These are phyloP conservation scores for Calcarius ornatus DNA, from an alignment of 2,113 vertebrate genomes.

Conservation along the genomic window DNA sequence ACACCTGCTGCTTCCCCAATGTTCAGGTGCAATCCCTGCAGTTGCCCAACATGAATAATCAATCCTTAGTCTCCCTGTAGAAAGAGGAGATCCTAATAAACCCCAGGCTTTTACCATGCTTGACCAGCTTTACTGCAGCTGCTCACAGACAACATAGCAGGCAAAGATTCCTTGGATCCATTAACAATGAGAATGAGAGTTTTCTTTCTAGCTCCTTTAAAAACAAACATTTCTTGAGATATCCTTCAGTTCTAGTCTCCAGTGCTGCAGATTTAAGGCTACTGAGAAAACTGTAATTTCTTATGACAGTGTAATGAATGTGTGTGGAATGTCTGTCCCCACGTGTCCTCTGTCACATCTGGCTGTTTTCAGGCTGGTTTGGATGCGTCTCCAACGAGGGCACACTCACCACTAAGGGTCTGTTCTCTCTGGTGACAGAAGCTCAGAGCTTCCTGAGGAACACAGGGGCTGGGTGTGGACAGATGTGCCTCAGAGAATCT, in stretches of 20 bases:
- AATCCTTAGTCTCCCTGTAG: not conserved
- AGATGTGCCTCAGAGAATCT: not conserved
- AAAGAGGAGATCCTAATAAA: not conserved
- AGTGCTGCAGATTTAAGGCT: not conserved
- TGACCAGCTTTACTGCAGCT: not conserved
- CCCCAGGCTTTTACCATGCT: not conserved
- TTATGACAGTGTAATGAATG: not conserved
- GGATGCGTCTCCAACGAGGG: not conserved
- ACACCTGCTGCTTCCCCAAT: not conserved
- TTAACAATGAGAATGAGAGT: not conserved
- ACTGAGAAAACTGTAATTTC: not conserved
- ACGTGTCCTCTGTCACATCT: not conserved
- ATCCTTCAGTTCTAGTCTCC: not conserved
- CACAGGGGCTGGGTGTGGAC: not conserved
- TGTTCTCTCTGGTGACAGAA: not conserved
- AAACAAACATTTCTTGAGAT: not conserved
- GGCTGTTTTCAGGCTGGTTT: not conserved
- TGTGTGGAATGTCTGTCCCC: not conserved
- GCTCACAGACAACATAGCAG: not conserved
- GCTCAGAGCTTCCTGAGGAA: not conserved
- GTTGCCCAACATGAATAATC: not conserved
- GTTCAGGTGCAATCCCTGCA: not conserved
- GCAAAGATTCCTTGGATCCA: not conserved
- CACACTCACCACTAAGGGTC: not conserved
- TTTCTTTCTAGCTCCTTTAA: not conserved